These are phyloP conservation scores for Gobiocypris rarus DNA, from an alignment of 2,113 vertebrate species.

Conservation along the genomic window DNA sequence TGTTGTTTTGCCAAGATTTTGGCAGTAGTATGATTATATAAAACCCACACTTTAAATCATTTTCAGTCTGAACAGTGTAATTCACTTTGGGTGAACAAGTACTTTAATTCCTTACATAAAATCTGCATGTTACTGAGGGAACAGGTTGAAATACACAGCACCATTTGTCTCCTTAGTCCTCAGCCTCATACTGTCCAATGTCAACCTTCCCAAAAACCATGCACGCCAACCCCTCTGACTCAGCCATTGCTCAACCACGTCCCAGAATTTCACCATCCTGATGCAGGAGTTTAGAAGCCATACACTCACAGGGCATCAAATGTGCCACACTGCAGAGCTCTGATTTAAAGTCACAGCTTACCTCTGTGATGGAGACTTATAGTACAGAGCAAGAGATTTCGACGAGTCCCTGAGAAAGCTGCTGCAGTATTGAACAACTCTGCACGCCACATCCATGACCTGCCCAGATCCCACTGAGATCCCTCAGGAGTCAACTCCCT, in stretches of 20 bases:
- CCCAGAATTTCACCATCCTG: conserved; percentile 29
- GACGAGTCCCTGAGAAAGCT: neutral
- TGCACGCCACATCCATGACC: neutral
- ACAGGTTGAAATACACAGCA: neutral
- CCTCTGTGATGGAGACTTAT: conserved; percentile 26
- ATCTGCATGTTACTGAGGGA: neutral
- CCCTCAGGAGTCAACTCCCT: neutral
- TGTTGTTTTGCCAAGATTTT: neutral
- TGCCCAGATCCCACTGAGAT: conserved; percentile 3
- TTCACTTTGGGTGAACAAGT: neutral
- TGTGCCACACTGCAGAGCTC: conserved; percentile 16
- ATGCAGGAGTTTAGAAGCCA: conserved; percentile 7
- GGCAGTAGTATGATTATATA: neutral
- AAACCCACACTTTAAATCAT: neutral
- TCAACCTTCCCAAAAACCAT: conserved; percentile 4
- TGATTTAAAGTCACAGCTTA: conserved; percentile 33
- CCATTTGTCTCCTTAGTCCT: neutral
- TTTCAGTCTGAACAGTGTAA: neutral
- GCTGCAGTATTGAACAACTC: neutral
- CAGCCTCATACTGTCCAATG: conserved; percentile 1
- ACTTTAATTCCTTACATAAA: neutral
- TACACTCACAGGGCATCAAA: conserved; percentile 18
- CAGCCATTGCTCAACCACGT: conserved; percentile 14
- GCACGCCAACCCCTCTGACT: neutral
- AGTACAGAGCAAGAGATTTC: conserved; percentile 7